A percentile compares a stretch with the other conserved stretches of the same genome.
phyloP scores from a whole-genome alignment of 2,113 vertebrate species.

The Pedionomus torquatus region DNA sequence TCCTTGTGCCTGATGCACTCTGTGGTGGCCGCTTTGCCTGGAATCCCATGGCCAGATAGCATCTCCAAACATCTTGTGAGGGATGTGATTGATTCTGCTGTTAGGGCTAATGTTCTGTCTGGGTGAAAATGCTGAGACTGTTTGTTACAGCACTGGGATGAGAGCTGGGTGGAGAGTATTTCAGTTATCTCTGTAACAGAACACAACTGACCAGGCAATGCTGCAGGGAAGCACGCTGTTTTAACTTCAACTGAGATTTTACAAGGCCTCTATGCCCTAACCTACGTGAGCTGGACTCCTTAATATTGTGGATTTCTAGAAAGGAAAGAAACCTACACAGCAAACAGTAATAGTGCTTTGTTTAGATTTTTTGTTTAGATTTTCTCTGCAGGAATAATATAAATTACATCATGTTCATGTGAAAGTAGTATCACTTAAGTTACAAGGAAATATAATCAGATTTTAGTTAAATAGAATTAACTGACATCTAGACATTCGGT shows the following conservation, averaged over 20 bases:
- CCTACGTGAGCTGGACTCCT: neutral
- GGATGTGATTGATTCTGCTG: neutral
- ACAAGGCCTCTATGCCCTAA: neutral
- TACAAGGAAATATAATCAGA: neutral
- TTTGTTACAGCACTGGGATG: neutral
- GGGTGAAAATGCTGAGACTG: neutral
- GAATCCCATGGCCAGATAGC: neutral
- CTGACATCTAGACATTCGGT: neutral
- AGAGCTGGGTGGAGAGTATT: neutral
- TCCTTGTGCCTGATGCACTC: rapidly evolving
- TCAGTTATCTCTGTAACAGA: neutral
- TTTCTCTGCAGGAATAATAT: neutral
- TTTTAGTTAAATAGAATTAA: neutral
- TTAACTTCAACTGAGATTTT: neutral
- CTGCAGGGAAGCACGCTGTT: rapidly evolving
- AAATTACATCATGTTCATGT: neutral
- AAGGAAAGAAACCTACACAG: neutral
- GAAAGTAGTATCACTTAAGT: neutral
- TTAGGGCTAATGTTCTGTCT: neutral
- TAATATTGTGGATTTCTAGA: neutral
- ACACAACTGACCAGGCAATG: neutral
- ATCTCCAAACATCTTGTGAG: neutral
- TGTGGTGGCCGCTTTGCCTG: neutral
- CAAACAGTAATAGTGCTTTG: neutral
- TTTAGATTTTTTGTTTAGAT: neutral